These are phyloP conservation scores for Heptranchias perlo DNA, from an alignment of 2,113 vertebrate species.

Conservation along the genomic window DNA sequence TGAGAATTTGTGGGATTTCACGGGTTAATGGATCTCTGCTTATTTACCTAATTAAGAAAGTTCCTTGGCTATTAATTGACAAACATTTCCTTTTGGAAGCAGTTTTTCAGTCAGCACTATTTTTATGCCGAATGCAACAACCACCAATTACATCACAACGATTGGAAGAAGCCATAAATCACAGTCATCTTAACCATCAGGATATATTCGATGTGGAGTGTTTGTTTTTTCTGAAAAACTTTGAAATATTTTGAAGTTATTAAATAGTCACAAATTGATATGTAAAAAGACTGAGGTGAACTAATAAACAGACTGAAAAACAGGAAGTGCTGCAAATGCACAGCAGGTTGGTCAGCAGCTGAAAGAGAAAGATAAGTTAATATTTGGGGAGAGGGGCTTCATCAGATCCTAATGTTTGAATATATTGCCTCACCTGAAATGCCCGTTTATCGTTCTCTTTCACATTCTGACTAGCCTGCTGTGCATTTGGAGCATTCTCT, in stretches of 20 bases:
- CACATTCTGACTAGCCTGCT: background rate
- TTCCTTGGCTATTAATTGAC: background rate
- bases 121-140: background rate
- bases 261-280: background rate
- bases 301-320: background rate
- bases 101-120: background rate
- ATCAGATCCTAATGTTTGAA: background rate
- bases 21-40: background rate
- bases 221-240: background rate
- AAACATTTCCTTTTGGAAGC: background rate
- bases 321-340: background rate
- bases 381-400: background rate
- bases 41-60: background rate
- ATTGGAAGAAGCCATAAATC: background rate
- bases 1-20: background rate
- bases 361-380: background rate
- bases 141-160: background rate
- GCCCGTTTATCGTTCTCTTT: background rate
- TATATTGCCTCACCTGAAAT: background rate
- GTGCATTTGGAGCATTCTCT: background rate
- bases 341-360: background rate
- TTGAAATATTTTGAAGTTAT: background rate
- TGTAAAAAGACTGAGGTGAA: background rate
- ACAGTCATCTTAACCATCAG: background rate
- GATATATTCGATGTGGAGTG: background rate